phyloP scores from a whole-genome alignment of 2,888 invertebrate genomes.

The Incurvaria masculella region DNA sequence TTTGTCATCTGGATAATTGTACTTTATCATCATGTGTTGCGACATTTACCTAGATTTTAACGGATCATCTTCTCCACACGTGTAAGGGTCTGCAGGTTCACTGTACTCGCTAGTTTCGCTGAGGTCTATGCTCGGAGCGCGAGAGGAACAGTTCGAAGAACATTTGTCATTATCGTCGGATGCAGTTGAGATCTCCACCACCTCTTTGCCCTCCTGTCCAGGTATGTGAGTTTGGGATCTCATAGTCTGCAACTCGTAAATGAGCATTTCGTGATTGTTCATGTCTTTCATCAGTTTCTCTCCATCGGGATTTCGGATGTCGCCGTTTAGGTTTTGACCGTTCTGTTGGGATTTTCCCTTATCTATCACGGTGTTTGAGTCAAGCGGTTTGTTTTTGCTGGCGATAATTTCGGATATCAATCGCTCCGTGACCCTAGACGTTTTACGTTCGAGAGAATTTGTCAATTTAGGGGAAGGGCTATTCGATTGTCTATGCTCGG shows the following conservation, averaged over 20 bases:
- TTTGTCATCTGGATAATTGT: no score
- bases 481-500: neutral
- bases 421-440: conserved; percentile 48
- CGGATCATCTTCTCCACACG: conserved; percentile 46
- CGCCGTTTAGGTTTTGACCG: conserved; percentile 22
- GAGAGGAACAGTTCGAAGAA: conserved; percentile 44
- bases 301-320: conserved; percentile 30
- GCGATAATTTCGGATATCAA: conserved; percentile 52
- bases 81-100: conserved; percentile 36
- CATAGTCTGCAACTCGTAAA: conserved; percentile 68
- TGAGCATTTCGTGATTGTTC: conserved; percentile 67
- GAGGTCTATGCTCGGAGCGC: conserved; percentile 36
- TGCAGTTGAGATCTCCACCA: conserved; percentile 19
- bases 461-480: conserved; percentile 18
- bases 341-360: conserved; percentile 39
- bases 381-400: conserved; percentile 47
- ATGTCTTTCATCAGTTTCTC: conserved; percentile 39
- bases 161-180: conserved; percentile 28
- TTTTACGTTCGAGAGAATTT: conserved; percentile 47
- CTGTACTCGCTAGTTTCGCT: conserved; percentile 39
- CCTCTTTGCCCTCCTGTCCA: conserved; percentile 16
- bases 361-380: conserved; percentile 45
- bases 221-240: conserved; percentile 46
- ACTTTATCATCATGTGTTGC: no score
- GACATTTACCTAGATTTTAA: conserved; percentile 47